These are phyloP conservation scores for Neogobius melanostomus DNA, from an alignment of 2,113 vertebrate species.

Conservation along the genomic window DNA sequence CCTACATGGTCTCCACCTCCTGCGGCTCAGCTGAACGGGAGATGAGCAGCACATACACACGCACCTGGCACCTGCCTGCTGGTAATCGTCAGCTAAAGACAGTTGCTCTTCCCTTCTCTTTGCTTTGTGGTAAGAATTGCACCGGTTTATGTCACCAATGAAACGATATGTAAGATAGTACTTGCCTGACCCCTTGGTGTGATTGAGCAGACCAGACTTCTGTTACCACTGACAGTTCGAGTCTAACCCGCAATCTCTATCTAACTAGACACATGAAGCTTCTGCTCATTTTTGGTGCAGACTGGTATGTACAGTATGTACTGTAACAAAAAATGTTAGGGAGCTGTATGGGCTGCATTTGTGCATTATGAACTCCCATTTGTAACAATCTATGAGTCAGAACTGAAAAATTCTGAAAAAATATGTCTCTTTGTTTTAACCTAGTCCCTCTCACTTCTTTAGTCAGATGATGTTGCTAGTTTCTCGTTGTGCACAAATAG, in stretches of 20 bases:
- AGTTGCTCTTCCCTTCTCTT: constrained; percentile 6
- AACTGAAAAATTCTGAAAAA: background rate
- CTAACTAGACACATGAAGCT: constrained; percentile 39
- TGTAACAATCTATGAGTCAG: background rate
- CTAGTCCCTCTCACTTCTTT: background rate
- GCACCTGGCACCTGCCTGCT: constrained; percentile 6
- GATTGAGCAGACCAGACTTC: constrained; percentile 35
- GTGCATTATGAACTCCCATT: background rate
- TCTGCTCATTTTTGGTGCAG: constrained; percentile 22
- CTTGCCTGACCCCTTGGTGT: constrained; percentile 39
- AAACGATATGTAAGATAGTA: constrained; percentile 31
- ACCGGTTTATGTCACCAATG: constrained; percentile 53
- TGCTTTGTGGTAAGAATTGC: constrained; percentile 29
- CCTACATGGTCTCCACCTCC: constrained; percentile 35
- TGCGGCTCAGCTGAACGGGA: constrained; percentile 37
- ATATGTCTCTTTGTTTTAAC: background rate
- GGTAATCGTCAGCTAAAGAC: background rate
- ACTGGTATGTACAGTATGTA: constrained; percentile 38
- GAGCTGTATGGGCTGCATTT: no score
- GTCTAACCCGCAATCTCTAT: constrained; percentile 38
- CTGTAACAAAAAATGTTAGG: background rate
- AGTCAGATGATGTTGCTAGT: background rate
- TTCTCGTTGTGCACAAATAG: background rate
- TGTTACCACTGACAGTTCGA: constrained; percentile 21
- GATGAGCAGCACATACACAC: constrained; percentile 21